Percentiles rank a stretch among this genome's conserved stretches.
phyloP scores from a whole-genome alignment of 1,140 invertebrate genomes.

The Hylyphantes graminicola region DNA sequence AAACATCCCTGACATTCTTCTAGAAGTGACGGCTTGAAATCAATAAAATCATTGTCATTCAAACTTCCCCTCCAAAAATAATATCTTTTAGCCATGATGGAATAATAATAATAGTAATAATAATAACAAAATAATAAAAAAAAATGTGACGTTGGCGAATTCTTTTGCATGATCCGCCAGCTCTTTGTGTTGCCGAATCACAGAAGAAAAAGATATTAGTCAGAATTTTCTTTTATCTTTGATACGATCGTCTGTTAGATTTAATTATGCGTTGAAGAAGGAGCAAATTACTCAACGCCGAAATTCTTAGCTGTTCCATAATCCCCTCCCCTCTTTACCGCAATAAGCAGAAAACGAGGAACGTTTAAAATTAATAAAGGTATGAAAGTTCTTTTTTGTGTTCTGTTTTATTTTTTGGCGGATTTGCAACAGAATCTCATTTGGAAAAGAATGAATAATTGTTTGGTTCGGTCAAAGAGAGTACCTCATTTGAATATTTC shows the following conservation, averaged over 20 bases:
- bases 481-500: constrained; percentile 35
- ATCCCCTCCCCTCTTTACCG: neutral
- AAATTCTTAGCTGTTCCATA: constrained; percentile 25
- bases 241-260: neutral
- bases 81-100: neutral
- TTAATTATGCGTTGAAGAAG: constrained; percentile 12
- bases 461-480: constrained; percentile 23
- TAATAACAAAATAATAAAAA: too few species aligned
- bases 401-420: neutral
- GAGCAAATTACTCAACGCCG: constrained; percentile 27
- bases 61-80: constrained; percentile 13
- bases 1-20: neutral
- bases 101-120: neutral
- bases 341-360: constrained; percentile 32
- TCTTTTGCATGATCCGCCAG: neutral
- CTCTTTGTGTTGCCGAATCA: constrained; percentile 18
- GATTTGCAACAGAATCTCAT: constrained; percentile 24
- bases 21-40: neutral
- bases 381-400: neutral
- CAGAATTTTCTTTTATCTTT: constrained; percentile 22
- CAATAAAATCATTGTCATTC: constrained; percentile 40
- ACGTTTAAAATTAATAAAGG: constrained; percentile 46
- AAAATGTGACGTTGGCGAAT: neutral
- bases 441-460: constrained; percentile 31
- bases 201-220: constrained; percentile 28